A percentile compares a stretch with the other conserved stretches of the same genome.
phyloP scores from a whole-genome alignment of 2,888 invertebrate genomes.

The Anoplius nigerrimus region DNA sequence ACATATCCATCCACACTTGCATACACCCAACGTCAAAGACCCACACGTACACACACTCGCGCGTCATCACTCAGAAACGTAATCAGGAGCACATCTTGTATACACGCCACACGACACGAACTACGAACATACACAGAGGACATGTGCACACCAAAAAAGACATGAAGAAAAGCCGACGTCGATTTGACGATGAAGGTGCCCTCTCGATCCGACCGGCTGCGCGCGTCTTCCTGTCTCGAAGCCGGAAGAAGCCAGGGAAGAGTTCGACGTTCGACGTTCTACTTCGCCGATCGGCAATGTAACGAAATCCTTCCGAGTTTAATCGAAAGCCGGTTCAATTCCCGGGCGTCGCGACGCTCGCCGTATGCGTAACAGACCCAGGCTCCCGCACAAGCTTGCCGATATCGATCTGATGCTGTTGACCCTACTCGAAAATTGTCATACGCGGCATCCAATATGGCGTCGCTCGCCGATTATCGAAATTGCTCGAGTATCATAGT shows the following conservation, averaged over 20 bases:
- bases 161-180: slow-evolving; percentile 48
- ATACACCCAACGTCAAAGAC: slow-evolving; percentile 9
- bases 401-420: slow-evolving; percentile 9
- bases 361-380: not conserved
- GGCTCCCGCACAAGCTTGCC: not conserved
- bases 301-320: slow-evolving; percentile 12
- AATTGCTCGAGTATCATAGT: too few species aligned
- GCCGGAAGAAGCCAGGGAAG: not conserved
- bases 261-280: not conserved
- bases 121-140: not conserved
- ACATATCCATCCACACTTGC: slow-evolving; percentile 5
- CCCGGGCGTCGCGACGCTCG: not conserved
- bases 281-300: not conserved
- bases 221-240: not conserved
- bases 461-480: too few species aligned
- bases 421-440: too few species aligned
- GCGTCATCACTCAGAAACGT: slow-evolving; percentile 19
- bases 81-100: slow-evolving; percentile 2
- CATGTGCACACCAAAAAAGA: too few species aligned
- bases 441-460: too few species aligned
- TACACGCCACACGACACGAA: not conserved
- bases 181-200: slow-evolving; percentile 45
- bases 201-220: slow-evolving; percentile 15
- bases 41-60: too few species aligned
- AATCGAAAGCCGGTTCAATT: slow-evolving; percentile 17